Conservation (phyloP, 2,797 vertebrate species). For the Hylomyscus alleni region DNA sequence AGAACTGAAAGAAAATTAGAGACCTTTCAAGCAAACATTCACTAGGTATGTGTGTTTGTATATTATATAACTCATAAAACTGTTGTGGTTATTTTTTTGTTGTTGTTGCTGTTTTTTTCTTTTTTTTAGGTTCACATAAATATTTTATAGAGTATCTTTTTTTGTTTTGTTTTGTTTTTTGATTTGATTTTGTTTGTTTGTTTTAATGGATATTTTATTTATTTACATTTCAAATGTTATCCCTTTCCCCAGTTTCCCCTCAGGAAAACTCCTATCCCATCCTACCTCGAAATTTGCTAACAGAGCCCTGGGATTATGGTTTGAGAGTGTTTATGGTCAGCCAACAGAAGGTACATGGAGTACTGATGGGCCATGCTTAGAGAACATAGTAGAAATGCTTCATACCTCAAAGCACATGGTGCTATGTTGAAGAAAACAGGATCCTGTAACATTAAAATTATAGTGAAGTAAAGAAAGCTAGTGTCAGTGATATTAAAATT, state of each 20-base stretch:
- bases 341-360: neutral
- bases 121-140: neutral
- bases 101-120: neutral
- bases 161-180: too few species aligned
- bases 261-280: too few species aligned
- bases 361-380: too few species aligned
- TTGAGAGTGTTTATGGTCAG: neutral
- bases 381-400: neutral
- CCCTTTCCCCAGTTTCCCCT: too few species aligned
- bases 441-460: neutral
- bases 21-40: neutral
- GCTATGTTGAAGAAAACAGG: neutral
- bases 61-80: slow-evolving; percentile 31
- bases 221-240: too few species aligned
- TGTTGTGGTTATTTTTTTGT: neutral
- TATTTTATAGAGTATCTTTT: too few species aligned
- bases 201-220: too few species aligned
- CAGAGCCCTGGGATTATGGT: neutral
- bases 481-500: neutral
- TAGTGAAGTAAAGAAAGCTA: neutral
- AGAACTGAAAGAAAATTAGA: neutral
- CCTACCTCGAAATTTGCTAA: neutral
- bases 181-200: too few species aligned
- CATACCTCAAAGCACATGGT: neutral
- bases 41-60: neutral